Evolutionary conservation across 1,140 invertebrate species (phyloP).

Genomic region (Zaprionus capensis): DNA sequence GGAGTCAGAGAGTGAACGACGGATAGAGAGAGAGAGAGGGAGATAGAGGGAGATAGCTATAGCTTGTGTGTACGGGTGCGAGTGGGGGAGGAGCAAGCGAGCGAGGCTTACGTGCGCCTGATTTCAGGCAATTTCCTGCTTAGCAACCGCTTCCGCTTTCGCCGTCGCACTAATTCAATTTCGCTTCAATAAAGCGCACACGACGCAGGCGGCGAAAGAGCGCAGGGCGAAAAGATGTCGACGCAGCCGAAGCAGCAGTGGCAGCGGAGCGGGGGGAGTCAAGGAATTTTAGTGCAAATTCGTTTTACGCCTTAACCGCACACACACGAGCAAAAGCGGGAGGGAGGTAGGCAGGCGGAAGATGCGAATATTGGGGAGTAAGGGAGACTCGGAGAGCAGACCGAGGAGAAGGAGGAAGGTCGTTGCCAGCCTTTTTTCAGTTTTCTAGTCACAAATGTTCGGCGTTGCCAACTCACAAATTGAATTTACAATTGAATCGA

Average conservation of each 20-base stretch:
- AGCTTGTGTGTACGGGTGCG: slow-evolving; percentile 6
- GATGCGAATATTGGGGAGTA: background rate
- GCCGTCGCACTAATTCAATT: slow-evolving; percentile 76
- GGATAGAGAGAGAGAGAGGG: background rate
- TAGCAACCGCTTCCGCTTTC: slow-evolving; percentile 79
- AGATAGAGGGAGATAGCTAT: background rate
- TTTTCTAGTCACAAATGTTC: slow-evolving; percentile 59
- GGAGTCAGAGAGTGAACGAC: slow-evolving; percentile 3
- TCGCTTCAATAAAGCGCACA: slow-evolving; percentile 74
- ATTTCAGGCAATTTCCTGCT: slow-evolving; percentile 80
- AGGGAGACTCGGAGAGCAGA: background rate
- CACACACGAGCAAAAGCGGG: background rate
- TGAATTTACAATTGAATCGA: slow-evolving; percentile 74
- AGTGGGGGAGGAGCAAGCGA: background rate
- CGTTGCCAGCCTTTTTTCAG: slow-evolving; percentile 46
- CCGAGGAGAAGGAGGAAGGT: slow-evolving; percentile 19
- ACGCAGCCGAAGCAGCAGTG: slow-evolving; percentile 8
- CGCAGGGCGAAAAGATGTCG: slow-evolving; percentile 26
- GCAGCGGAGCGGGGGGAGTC: slow-evolving; percentile 8
- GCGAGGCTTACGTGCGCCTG: slow-evolving; percentile 68
- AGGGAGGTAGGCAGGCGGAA: background rate
- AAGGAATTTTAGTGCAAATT: slow-evolving; percentile 72
- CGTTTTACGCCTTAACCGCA: slow-evolving; percentile 61
- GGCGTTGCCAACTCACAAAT: slow-evolving; percentile 72
- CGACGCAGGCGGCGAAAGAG: slow-evolving; percentile 30